Conservation (phyloP, 1,140 invertebrate genomes). For the Hyles euphorbiae region DNA sequence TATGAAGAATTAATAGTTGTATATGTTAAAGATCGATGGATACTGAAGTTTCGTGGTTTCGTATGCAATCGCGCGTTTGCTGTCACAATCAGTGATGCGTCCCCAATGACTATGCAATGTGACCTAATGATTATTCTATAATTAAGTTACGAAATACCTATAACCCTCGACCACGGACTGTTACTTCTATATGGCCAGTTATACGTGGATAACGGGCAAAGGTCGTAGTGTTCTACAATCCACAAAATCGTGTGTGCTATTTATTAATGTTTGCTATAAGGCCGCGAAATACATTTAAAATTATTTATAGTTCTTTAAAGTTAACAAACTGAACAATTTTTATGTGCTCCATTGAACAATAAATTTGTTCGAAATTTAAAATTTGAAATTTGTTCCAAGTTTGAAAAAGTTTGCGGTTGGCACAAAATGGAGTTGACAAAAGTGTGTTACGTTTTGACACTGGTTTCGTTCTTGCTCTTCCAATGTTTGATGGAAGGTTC, state of each 20-base stretch:
- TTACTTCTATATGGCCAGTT: slow-evolving; percentile 49
- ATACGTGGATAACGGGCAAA: slow-evolving; percentile 39
- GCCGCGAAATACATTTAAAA: too few relatives aligned
- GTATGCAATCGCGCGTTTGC: background rate
- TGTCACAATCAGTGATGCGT: slow-evolving; percentile 2
- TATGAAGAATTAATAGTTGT: too few relatives aligned
- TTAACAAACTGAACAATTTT: too few relatives aligned
- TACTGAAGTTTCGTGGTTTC: too few relatives aligned
- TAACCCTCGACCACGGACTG: slow-evolving; percentile 25
- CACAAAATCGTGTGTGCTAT: slow-evolving; percentile 3
- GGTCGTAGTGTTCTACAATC: slow-evolving; percentile 42
- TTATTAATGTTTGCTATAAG: too few relatives aligned
- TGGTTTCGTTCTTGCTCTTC: slow-evolving; percentile 44
- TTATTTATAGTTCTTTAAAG: too few relatives aligned
- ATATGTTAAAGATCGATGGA: too few relatives aligned
- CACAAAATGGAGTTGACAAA: slow-evolving; percentile 52
- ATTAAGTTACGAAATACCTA: slow-evolving; percentile 52
- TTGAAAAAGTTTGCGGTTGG: slow-evolving; percentile 8
- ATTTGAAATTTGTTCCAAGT: background rate
- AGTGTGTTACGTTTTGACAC: slow-evolving; percentile 49
- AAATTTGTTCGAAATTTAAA: too few relatives aligned
- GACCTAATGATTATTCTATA: slow-evolving; percentile 22
- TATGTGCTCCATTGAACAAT: too few relatives aligned
- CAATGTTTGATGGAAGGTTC: slow-evolving; percentile 48
- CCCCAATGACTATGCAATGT: slow-evolving; percentile 26